Evolutionary conservation across 2,113 vertebrate species (phyloP).

Genomic region (Peucedramus taeniatus): DNA sequence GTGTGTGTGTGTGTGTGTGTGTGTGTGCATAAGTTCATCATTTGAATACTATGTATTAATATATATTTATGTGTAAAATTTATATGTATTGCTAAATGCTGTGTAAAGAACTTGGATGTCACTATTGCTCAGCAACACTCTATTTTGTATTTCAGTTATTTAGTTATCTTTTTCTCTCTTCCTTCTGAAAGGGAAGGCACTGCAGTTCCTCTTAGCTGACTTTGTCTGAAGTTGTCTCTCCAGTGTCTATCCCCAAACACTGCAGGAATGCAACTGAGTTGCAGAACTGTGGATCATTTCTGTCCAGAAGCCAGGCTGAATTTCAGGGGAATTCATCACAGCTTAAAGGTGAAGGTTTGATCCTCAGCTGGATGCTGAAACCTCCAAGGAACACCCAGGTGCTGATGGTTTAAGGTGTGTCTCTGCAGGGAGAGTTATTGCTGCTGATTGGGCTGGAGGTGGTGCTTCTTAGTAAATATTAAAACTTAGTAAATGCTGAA

Average conservation of each 20-base stretch:
- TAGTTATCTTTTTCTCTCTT: not conserved
- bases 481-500: not conserved
- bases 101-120: not conserved
- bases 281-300: not conserved
- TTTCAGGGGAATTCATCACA: not conserved
- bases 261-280: not conserved
- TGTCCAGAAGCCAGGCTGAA: not conserved
- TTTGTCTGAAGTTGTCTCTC: not conserved
- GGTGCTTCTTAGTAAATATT: not conserved
- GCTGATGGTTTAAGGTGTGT: fast-evolving
- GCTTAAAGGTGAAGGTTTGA: not conserved
- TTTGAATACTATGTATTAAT: not conserved
- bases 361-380: not conserved
- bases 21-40: not conserved
- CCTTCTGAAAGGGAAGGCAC: not conserved
- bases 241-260: not conserved
- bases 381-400: not conserved
- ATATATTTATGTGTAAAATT: not conserved
- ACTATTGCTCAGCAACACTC: not conserved
- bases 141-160: not conserved
- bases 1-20: not conserved
- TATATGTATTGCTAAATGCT: not conserved
- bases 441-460: not conserved
- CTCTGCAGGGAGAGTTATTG: not conserved
- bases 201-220: not conserved